phyloP scores from a whole-genome alignment of 2,888 invertebrate genomes.

The Eristalis arbustorum region DNA sequence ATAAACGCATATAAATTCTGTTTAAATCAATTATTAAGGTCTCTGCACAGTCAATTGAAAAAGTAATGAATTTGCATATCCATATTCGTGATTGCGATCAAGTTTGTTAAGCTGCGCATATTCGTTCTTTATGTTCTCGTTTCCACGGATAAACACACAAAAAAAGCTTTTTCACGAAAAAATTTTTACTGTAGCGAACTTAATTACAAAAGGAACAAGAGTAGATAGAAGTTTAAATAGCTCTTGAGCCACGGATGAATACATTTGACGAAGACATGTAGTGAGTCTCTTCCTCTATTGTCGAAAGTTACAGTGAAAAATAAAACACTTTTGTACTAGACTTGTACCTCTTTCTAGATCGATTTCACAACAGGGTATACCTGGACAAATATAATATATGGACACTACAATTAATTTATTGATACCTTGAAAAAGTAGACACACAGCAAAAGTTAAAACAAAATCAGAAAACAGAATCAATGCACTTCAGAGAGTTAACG shows the following conservation, averaged over 20 bases:
- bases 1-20: background rate
- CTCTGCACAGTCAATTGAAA: background rate
- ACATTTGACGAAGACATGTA: too few species aligned
- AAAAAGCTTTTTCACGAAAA: too few species aligned
- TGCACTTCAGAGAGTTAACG: constrained; percentile 46
- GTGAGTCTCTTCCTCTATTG: too few species aligned
- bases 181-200: too few species aligned
- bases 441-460: background rate
- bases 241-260: too few species aligned
- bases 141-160: background rate
- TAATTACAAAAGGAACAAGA: too few species aligned
- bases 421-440: background rate
- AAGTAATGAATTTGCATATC: background rate
- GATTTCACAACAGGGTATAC: background rate
- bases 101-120: background rate
- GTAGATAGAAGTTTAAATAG: too few species aligned
- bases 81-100: background rate
- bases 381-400: background rate
- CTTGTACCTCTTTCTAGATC: background rate
- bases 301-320: too few species aligned
- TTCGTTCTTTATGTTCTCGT: background rate
- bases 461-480: constrained; percentile 42
- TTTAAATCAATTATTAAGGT: background rate
- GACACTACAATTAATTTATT: background rate
- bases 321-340: background rate